phyloP scores from a whole-genome alignment of 2,888 invertebrate species.

The Poecilus cupreus region DNA sequence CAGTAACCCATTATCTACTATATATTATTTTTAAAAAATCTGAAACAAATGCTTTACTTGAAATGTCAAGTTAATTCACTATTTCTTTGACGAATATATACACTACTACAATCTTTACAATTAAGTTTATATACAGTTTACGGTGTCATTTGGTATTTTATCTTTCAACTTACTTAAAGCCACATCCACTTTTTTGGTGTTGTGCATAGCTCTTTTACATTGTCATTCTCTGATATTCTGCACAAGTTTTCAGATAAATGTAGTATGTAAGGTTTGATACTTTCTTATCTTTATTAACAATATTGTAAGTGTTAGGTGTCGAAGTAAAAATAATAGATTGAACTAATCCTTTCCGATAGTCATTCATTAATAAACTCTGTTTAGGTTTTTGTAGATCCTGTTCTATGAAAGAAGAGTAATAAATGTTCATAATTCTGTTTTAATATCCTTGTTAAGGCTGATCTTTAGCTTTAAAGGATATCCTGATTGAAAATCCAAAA shows the following conservation, averaged over 20 bases:
- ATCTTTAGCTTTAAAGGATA: background rate
- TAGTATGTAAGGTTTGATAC: background rate
- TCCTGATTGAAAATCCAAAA: background rate
- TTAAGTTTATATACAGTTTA: no score
- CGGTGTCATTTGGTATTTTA: no score
- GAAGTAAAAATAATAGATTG: no score
- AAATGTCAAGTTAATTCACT: no score
- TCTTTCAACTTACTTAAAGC: slow-evolving; percentile 39
- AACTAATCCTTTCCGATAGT: background rate
- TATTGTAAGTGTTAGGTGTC: background rate
- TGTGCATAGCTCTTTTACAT: no score
- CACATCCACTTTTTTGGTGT: background rate
- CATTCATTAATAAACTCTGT: background rate
- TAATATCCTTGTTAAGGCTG: background rate
- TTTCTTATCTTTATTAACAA: no score
- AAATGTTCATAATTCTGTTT: background rate
- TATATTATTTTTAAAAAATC: no score
- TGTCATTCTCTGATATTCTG: no score
- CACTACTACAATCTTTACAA: slow-evolving; percentile 15
- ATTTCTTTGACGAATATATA: no score
- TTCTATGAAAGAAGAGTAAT: background rate
- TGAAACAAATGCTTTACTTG: no score
- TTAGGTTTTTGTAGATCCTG: background rate
- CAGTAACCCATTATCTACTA: no score
- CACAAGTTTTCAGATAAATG: no score